Evolutionary conservation across 2,113 vertebrate species (phyloP).

Genomic region (Tympanuchus pallidicinctus): DNA sequence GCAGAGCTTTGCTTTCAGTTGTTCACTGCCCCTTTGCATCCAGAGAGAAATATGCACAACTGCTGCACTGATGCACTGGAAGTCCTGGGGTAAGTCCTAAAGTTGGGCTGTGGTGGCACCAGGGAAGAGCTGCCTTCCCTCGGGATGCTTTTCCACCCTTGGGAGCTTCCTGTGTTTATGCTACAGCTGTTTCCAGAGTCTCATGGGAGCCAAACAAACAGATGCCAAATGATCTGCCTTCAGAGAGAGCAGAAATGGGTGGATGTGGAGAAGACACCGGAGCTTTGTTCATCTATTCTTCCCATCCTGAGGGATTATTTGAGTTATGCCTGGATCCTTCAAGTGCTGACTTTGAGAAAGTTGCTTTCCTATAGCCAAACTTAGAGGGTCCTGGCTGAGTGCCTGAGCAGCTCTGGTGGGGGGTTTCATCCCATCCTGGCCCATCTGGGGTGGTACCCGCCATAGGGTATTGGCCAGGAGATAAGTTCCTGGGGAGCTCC

Average conservation of each 20-base stretch:
- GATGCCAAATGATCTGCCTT: not conserved
- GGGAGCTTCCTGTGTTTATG: constrained; percentile 47
- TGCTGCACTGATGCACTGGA: not conserved
- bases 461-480: not conserved
- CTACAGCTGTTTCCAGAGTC: constrained; percentile 23
- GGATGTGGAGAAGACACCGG: not conserved
- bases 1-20: not conserved
- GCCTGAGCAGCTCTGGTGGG: not conserved
- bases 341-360: not conserved
- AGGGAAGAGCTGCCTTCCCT: constrained; percentile 3
- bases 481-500: not conserved
- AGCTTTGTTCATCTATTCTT: not conserved
- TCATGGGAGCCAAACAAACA: not conserved
- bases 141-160: not conserved
- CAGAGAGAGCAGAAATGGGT: not conserved
- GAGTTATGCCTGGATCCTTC: not conserved
- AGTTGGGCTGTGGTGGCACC: not conserved
- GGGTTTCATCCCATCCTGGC: not conserved
- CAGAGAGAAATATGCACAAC: not conserved
- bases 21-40: not conserved
- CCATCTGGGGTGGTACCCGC: not conserved
- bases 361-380: not conserved
- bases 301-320: not conserved
- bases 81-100: not conserved
- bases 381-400: not conserved